These are phyloP conservation scores for Nyctereutes procyonoides DNA, from an alignment of 2,113 vertebrate species.

Conservation along the genomic window DNA sequence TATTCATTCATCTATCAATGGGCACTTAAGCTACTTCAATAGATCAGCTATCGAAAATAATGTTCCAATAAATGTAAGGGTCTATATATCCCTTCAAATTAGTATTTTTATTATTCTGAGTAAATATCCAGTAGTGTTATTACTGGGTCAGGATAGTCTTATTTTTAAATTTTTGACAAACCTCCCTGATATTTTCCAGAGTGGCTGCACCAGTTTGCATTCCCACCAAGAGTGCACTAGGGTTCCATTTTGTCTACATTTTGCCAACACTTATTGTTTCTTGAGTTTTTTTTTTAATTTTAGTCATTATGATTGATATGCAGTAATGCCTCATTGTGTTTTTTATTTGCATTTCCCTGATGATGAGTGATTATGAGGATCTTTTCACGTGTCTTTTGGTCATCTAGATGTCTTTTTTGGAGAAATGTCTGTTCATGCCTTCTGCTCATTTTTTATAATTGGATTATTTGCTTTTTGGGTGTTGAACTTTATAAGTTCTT, in stretches of 20 bases:
- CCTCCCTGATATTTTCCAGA: neutral
- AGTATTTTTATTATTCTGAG: neutral
- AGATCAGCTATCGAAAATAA: neutral
- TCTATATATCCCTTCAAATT: neutral
- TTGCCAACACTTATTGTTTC: neutral
- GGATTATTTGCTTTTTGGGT: neutral
- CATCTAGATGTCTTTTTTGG: neutral
- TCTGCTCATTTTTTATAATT: neutral
- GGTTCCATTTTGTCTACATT: neutral
- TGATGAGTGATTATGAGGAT: neutral
- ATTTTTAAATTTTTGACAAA: neutral
- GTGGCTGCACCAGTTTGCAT: neutral
- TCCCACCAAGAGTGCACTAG: neutral
- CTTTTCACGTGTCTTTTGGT: neutral
- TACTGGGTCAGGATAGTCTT: neutral
- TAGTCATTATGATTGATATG: neutral
- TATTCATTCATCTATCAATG: neutral
- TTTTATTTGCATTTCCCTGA: neutral
- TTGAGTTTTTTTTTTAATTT: neutral
- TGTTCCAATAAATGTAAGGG: neutral
- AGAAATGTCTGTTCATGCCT: neutral
- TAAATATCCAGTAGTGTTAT: neutral
- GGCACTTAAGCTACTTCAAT: neutral
- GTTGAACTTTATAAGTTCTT: neutral
- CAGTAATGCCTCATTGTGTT: neutral